Evolutionary conservation across 2,888 invertebrate species (phyloP), one percentile per base, ranked within the genome.

Genomic region (Branchipolynoe longqiensis): DNA sequence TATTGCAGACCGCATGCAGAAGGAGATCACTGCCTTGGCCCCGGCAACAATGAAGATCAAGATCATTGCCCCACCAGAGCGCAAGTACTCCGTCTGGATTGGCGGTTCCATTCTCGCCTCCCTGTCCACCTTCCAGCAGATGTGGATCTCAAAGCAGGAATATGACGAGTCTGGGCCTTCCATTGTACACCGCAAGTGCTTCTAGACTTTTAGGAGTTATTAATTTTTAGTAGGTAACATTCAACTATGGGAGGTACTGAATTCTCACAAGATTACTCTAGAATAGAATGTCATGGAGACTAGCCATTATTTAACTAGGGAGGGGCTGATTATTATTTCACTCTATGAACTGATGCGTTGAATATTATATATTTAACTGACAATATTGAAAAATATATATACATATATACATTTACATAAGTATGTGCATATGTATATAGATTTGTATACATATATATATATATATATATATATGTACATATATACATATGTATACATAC

Each of bases 41-140:
- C 88, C 88, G 33, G 73, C 83, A 14, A 74, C 84, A 31, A 86
- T 86, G 78, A 88, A 88, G 83, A 85, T 88, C 28, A 87, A 87
- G 73, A 85, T 87, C 59, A 84, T 88, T 28, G 88, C 88, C 28
- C 86, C 88, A 54, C 88, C 88, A 33, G 88, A 88, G 85, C 84
- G 88, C 28, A 88, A 88, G 74, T 87, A 87, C 25, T 87, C 87
- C 25, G 97, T 97, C 93, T 97, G 97, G 97, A 97, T 97, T 95
- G 91, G 92, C 36, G 92, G 91, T 1, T 90, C 92, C 89, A 91
- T 93, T 88, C 90, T 90, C 48, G 90, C 90, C 22, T 90, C 89
- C 28, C 85, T 90, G 48, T 88, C 88, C 12, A 91, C 92, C 88
- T 92, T 92, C 90, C 91, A 91, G 86, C 90, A 91, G 88, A 91